These are phyloP conservation scores for Buphagus erythrorhynchus DNA, from an alignment of 2,797 vertebrate genomes.

Conservation along the genomic window DNA sequence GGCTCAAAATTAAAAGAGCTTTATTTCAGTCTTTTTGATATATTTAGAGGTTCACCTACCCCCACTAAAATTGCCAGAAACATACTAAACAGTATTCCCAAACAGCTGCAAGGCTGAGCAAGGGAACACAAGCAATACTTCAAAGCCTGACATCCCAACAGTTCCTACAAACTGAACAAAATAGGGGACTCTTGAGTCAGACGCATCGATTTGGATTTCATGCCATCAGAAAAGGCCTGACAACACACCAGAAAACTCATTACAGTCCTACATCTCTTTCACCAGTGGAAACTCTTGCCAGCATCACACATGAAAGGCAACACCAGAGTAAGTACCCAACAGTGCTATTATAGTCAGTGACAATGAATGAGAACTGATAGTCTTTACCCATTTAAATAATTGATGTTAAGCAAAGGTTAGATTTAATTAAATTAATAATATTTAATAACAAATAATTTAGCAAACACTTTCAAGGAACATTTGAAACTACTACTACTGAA, in stretches of 20 bases:
- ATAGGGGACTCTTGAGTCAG: rapidly evolving
- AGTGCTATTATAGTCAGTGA: background rate
- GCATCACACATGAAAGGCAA: background rate
- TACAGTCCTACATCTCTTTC: background rate
- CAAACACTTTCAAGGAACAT: background rate
- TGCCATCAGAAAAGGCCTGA: background rate
- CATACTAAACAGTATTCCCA: rapidly evolving
- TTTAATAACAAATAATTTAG: background rate
- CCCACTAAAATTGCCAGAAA: background rate
- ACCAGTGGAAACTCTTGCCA: background rate
- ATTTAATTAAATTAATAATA: background rate
- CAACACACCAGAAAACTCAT: background rate
- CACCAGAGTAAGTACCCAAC: background rate
- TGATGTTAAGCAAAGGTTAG: background rate
- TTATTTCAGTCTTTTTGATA: background rate
- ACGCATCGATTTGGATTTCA: background rate
- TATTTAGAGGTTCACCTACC: background rate
- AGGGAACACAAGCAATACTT: background rate
- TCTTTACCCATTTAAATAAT: background rate
- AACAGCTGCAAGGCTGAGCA: background rate
- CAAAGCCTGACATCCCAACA: background rate
- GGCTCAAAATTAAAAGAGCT: background rate
- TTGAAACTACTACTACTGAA: background rate
- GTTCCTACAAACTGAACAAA: background rate
- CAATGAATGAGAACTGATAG: background rate